These are phyloP conservation scores for Zootermopsis nevadensis DNA, from an alignment of 2,888 invertebrate genomes.

Conservation along the genomic window DNA sequence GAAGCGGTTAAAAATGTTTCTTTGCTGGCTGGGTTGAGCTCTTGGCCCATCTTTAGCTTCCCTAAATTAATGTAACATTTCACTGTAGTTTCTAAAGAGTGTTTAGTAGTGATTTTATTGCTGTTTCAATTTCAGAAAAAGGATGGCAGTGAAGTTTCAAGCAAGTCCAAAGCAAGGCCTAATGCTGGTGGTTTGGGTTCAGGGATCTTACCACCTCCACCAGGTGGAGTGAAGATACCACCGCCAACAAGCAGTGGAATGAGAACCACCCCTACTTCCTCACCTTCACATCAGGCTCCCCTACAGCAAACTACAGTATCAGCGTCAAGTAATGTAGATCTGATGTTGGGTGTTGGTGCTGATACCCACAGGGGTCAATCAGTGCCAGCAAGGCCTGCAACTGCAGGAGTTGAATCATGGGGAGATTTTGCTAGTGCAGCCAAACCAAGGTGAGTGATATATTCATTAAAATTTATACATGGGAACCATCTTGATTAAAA, in stretches of 20 bases:
- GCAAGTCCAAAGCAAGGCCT: constrained; percentile 74
- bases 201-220: constrained; percentile 82
- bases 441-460: constrained; percentile 49
- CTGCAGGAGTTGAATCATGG: constrained; percentile 73
- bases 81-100: background rate
- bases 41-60: no score
- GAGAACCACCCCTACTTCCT: constrained; percentile 74
- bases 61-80: no score
- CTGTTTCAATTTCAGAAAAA: constrained; percentile 84
- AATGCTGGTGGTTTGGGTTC: constrained; percentile 66
- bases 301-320: constrained; percentile 28
- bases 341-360: constrained; percentile 60
- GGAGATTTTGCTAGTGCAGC: constrained; percentile 81
- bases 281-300: constrained; percentile 55
- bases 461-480: no score
- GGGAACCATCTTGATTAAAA: no score
- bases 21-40: no score
- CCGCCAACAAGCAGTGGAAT: constrained; percentile 73
- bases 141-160: constrained; percentile 81
- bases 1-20: no score
- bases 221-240: constrained; percentile 80
- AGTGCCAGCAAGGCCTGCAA: constrained; percentile 60
- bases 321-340: constrained; percentile 49
- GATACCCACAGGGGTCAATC: constrained; percentile 70
- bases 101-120: background rate